These are phyloP conservation scores for Tringa solitaria DNA, from an alignment of 2,113 vertebrate species.

Conservation along the genomic window DNA sequence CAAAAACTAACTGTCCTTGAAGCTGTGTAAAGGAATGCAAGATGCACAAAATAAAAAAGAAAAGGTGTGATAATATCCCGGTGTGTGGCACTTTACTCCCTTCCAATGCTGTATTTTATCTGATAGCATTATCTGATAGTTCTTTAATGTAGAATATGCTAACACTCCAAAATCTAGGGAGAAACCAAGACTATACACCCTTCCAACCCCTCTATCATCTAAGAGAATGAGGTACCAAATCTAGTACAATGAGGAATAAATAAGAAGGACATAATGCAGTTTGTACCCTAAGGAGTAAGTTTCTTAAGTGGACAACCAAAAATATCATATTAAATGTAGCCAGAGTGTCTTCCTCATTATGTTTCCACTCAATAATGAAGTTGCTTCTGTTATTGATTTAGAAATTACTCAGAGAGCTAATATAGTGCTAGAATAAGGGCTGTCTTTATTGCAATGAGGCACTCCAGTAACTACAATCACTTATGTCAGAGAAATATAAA, in stretches of 20 bases:
- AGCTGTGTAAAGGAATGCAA: not conserved
- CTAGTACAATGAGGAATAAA: not conserved
- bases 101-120: not conserved
- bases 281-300: not conserved
- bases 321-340: not conserved
- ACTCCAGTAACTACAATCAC: not conserved
- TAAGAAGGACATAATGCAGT: not conserved
- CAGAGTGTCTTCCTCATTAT: not conserved
- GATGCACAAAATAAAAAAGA: not conserved
- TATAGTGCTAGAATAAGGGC: not conserved
- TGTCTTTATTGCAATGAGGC: not conserved
- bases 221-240: not conserved
- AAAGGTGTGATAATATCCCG: not conserved
- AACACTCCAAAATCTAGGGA: not conserved
- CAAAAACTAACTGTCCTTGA: not conserved
- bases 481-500: not conserved
- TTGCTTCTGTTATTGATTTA: not conserved
- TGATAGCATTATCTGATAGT: not conserved
- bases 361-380: not conserved
- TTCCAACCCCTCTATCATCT: not conserved
- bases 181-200: not conserved
- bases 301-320: not conserved
- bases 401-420: not conserved
- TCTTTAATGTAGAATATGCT: not conserved
- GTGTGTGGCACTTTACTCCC: not conserved